A percentile compares a stretch with the other conserved stretches of the same genome.
phyloP scores from a whole-genome alignment of 1,140 invertebrate species.

The Drosophila carrolli region DNA sequence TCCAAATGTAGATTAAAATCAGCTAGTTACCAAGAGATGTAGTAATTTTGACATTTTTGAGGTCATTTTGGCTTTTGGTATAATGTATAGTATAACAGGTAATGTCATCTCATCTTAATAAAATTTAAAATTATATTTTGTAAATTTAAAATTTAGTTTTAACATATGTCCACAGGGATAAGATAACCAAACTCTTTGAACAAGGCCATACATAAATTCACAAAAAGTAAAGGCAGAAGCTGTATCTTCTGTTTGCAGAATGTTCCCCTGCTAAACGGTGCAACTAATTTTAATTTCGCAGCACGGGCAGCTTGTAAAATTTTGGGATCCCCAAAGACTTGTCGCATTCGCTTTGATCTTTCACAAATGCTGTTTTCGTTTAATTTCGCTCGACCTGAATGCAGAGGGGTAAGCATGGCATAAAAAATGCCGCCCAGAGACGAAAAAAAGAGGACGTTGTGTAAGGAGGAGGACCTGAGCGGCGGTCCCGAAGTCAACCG shows the following conservation, averaged over 20 bases:
- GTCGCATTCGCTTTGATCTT: conserved; percentile 47
- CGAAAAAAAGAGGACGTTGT: conserved; percentile 7
- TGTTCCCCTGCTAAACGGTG: conserved; percentile 6
- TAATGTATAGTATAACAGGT: too few species aligned
- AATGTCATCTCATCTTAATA: too few species aligned
- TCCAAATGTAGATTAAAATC: too few species aligned
- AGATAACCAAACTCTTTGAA: too few species aligned
- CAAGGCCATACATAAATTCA: not conserved
- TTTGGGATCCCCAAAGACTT: conserved; percentile 26
- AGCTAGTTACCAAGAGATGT: too few species aligned
- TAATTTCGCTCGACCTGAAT: conserved; percentile 39
- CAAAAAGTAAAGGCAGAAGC: not conserved
- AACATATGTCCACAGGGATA: too few species aligned
- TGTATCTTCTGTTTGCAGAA: not conserved
- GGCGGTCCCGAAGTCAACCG: conserved; percentile 31
- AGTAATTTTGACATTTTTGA: too few species aligned
- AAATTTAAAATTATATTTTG: too few species aligned
- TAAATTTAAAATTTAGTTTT: too few species aligned
- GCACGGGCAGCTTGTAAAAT: conserved; percentile 7
- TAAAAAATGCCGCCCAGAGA: conserved; percentile 14
- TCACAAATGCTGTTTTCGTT: conserved; percentile 44
- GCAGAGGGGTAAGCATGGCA: conserved; percentile 32
- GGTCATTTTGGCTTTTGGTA: too few species aligned
- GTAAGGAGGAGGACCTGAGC: not conserved
- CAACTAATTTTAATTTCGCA: conserved; percentile 41